phyloP scores from a whole-genome alignment of 2,113 vertebrate species.

The Ranitomeya imitator region DNA sequence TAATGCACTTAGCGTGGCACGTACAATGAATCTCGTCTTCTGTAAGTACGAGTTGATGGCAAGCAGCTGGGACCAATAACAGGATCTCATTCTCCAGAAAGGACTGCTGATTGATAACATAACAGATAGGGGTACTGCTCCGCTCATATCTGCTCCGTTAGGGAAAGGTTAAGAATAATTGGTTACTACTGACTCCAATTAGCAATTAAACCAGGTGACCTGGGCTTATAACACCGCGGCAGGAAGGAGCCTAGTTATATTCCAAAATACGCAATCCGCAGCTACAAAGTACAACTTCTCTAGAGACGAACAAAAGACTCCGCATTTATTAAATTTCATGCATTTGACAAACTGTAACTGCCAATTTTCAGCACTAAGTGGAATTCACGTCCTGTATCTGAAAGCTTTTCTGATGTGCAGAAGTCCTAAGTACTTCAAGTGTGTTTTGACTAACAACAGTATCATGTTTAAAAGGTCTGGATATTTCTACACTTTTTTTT shows the following conservation, averaged over 20 bases:
- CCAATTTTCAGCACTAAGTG: constrained; percentile 37
- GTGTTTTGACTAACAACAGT: constrained; percentile 20
- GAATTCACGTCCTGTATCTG: constrained; percentile 30
- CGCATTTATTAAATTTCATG: constrained; percentile 47
- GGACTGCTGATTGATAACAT: constrained; percentile 28
- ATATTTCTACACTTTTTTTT: constrained; percentile 12
- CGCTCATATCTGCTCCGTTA: constrained; percentile 17
- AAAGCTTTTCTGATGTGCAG: constrained; percentile 34
- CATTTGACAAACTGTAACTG: constrained; percentile 50
- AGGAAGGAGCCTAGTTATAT: not conserved
- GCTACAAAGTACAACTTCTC: not conserved
- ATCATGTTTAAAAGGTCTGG: constrained; percentile 34
- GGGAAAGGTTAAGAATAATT: constrained; percentile 41
- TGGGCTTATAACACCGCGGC: constrained; percentile 26
- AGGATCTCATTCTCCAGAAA: constrained; percentile 17
- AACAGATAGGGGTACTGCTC: constrained; percentile 27
- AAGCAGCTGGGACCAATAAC: constrained; percentile 45
- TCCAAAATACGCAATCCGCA: not conserved
- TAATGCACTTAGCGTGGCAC: constrained; percentile 43
- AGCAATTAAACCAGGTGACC: constrained; percentile 47
- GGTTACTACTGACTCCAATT: constrained; percentile 28
- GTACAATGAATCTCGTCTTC: constrained; percentile 44
- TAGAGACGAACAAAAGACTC: constrained; percentile 43
- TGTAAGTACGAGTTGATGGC: constrained; percentile 34
- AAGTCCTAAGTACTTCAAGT: constrained; percentile 8